phyloP scores from a whole-genome alignment of 2,888 invertebrate species.

The Panzeria rudis region DNA sequence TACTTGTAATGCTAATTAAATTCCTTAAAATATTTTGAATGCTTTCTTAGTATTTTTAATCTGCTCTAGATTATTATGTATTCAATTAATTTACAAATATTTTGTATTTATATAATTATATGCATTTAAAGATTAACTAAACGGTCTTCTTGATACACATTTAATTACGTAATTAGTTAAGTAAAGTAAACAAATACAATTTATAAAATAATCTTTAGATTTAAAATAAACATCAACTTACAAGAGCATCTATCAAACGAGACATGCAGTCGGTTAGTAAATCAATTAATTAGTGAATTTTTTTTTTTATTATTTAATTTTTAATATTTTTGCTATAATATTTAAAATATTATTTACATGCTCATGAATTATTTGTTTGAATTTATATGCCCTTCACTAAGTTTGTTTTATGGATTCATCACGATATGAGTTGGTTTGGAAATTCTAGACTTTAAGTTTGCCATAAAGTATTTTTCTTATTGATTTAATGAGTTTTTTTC shows the following conservation, averaged over 20 bases:
- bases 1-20: too few species aligned
- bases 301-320: background rate
- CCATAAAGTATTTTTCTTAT: background rate
- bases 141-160: too few species aligned
- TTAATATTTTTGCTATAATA: background rate
- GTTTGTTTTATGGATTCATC: slow-evolving; percentile 27
- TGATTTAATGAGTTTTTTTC: slow-evolving; percentile 3
- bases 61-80: slow-evolving; percentile 15
- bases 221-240: background rate
- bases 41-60: slow-evolving; percentile 7
- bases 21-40: background rate
- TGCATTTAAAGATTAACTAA: too few species aligned
- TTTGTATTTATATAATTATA: background rate
- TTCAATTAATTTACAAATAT: slow-evolving; percentile 5
- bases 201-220: background rate
- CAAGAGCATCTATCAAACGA: too few species aligned
- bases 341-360: background rate
- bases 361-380: background rate
- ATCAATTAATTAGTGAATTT: too few species aligned
- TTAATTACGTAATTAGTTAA: background rate
- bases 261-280: too few species aligned
- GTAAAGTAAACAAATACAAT: background rate
- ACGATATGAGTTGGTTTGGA: slow-evolving; percentile 6
- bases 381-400: slow-evolving; percentile 9
- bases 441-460: background rate